Evolutionary conservation across 2,113 vertebrate genomes (phyloP).

Genomic region (Centropus bengalensis): DNA sequence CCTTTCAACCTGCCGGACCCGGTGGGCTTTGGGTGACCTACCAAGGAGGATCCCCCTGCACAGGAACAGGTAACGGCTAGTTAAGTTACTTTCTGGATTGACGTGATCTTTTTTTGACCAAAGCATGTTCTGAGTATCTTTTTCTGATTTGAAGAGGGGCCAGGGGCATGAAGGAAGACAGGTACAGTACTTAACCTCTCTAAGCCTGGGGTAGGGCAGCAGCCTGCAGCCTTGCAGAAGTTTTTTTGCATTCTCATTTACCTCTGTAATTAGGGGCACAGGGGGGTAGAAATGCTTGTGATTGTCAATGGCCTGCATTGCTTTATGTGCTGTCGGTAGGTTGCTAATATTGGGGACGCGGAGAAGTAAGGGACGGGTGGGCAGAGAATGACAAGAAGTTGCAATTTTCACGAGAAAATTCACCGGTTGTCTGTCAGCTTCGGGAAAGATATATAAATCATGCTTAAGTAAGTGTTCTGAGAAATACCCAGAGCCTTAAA

Average conservation of each 20-base stretch:
- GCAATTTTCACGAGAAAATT: neutral
- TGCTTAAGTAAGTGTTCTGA: neutral
- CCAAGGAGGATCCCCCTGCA: neutral
- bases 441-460: neutral
- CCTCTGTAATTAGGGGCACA: neutral
- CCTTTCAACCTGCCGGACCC: conserved; percentile 78
- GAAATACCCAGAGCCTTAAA: neutral
- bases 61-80: conserved; percentile 61
- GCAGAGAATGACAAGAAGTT: neutral
- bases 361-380: neutral
- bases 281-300: neutral
- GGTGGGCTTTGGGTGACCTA: conserved; percentile 78
- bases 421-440: neutral
- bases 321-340: neutral
- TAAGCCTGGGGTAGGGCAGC: neutral
- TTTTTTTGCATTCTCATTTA: neutral
- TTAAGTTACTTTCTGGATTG: neutral
- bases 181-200: neutral
- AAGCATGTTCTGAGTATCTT: neutral
- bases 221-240: neutral
- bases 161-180: neutral
- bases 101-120: neutral
- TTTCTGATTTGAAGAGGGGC: neutral
- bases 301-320: neutral
- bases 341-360: neutral